Percentiles rank a stretch among this genome's conserved stretches.
These are phyloP conservation scores for Drosophila histrio DNA, from an alignment of 2,888 invertebrate species.

Conservation along the genomic window DNA sequence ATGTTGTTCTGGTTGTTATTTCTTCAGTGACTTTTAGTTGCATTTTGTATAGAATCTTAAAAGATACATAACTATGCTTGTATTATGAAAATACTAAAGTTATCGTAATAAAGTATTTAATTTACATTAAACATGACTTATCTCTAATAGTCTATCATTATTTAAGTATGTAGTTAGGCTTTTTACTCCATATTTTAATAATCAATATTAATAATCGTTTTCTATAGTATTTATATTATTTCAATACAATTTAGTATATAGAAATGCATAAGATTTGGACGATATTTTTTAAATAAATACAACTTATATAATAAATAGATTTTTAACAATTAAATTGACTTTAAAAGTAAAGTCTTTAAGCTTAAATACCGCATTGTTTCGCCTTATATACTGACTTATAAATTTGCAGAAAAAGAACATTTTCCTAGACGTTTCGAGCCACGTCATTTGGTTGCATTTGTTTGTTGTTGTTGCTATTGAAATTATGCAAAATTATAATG, in stretches of 20 bases:
- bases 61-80: neutral
- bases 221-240: too few species aligned
- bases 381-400: neutral
- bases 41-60: neutral
- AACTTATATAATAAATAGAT: neutral
- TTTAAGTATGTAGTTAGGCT: neutral
- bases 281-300: too few species aligned
- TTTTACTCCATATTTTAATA: neutral
- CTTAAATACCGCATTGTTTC: neutral
- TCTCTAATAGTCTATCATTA: neutral
- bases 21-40: neutral
- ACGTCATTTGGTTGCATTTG: neutral
- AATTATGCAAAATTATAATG: constrained; percentile 69
- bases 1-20: neutral
- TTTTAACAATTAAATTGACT: neutral
- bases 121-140: neutral
- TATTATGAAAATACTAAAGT: neutral
- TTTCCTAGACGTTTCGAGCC: neutral
- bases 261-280: too few species aligned
- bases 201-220: neutral
- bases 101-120: neutral
- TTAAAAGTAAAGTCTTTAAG: neutral
- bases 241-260: too few species aligned
- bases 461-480: constrained; percentile 30
- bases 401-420: neutral